Evolutionary conservation across 1,140 invertebrate species (phyloP).

Genomic region (Lucilia sericata): DNA sequence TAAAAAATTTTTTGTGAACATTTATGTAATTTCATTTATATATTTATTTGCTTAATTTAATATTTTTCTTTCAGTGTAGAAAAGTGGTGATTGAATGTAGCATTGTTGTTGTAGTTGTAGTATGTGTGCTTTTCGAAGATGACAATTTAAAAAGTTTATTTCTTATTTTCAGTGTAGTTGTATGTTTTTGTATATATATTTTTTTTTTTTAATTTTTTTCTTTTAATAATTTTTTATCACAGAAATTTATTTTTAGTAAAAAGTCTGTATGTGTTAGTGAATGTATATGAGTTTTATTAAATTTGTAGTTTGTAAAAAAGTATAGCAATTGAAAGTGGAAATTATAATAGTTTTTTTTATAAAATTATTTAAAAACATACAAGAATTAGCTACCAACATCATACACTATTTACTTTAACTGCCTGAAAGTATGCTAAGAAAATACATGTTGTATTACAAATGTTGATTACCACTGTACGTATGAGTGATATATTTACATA

Average conservation of each 20-base stretch:
- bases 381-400: too few relatives aligned
- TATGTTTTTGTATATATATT: slow-evolving; percentile 20
- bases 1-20: neutral
- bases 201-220: neutral
- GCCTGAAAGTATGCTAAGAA: too few relatives aligned
- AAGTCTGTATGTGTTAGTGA: slow-evolving; percentile 14
- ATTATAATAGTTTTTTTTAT: too few relatives aligned
- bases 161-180: neutral
- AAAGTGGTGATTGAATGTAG: neutral
- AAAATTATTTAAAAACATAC: too few relatives aligned
- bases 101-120: neutral
- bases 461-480: too few relatives aligned
- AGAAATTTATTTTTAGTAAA: slow-evolving; percentile 27
- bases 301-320: too few relatives aligned
- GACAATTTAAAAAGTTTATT: neutral
- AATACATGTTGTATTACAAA: too few relatives aligned
- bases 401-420: too few relatives aligned
- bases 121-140: neutral
- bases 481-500: too few relatives aligned
- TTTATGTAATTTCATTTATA: neutral
- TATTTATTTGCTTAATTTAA: neutral
- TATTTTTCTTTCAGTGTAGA: neutral
- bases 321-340: neutral
- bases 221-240: slow-evolving; percentile 12
- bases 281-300: neutral